Evolutionary conservation across 2,888 invertebrate genomes (phyloP), one percentile per base, ranked within the genome.

Genomic region (Drosophila anomelani): DNA sequence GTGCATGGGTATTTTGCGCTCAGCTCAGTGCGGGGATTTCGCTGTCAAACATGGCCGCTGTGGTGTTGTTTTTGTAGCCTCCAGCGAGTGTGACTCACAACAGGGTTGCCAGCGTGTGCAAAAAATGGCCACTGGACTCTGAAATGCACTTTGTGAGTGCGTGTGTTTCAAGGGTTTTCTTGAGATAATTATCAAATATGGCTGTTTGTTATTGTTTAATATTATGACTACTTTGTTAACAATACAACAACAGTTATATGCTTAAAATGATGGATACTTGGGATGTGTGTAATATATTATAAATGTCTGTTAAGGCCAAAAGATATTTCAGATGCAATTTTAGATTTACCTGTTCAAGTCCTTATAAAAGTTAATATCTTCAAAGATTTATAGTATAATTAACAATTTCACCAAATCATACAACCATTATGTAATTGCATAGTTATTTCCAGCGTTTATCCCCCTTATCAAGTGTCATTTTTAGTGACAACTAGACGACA

Each of bases 31-130:
- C 13, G 56, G 62, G 75, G 64, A 74, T 85, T 85, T 81, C 53
- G 78, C 58, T 84, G 87, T 80, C 85, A 90, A 90, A 90, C 71
- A 90, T 90, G 91, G 91, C 91, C 70, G 90, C 88, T 51, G 59
- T 79, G 26, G 60, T 76, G 53, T 78, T 70, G 54, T 67, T 83
- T 32, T 71, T 81, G 54, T 79, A 62, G 49, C 61, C 71, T 68
- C 71, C 76, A 66, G 77, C 58, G 13, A 23, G 60, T 78, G 79
- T 82, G 84, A 84, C 74, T 86, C 85, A 86, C 63, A 41, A 17
- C 58, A 84, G 84, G 61, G 84, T 79, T 80, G 59, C 63, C 80
- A 79, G n/a, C 56, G 43, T 26, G 44, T 38, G 56, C 66, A 68
- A 68, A 49, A 55, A 26, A 61, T 61, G 61, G 51, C 26, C 41